Evolutionary conservation across 2,888 invertebrate genomes (phyloP).

Genomic region (Baccha elongata): DNA sequence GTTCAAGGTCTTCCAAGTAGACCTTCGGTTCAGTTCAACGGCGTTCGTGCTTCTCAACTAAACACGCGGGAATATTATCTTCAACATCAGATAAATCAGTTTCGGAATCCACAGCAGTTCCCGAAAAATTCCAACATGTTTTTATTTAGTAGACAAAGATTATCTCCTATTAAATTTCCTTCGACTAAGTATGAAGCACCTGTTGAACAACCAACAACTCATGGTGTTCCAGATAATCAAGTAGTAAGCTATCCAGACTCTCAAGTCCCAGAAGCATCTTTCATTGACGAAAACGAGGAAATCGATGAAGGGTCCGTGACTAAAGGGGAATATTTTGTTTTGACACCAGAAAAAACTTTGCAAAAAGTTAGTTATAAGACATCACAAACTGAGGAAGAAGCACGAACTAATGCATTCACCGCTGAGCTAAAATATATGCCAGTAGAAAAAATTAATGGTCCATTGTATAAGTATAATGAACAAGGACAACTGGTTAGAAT

Average conservation of each 20-base stretch:
- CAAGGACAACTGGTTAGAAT: conserved; percentile 80
- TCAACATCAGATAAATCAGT: conserved; percentile 48
- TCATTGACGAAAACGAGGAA: conserved; percentile 52
- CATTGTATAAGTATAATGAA: conserved; percentile 81
- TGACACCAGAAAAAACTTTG: conserved; percentile 80
- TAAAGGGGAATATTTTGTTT: conserved; percentile 81
- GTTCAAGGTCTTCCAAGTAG: conserved; percentile 63
- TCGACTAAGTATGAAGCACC: conserved; percentile 36
- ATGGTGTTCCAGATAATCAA: conserved; percentile 35
- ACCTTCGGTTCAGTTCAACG: conserved; percentile 37
- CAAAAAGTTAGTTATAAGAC: conserved; percentile 81
- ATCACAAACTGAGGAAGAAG: conserved; percentile 78
- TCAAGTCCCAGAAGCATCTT: conserved; percentile 2
- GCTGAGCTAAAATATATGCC: conserved; percentile 81
- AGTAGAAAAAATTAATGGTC: conserved; percentile 81
- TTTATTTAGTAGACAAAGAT: conserved; percentile 24
- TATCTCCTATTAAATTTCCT: conserved; percentile 30
- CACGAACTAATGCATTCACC: conserved; percentile 79
- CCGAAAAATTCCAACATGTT: conserved; percentile 51
- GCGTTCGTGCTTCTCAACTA: conserved; percentile 15
- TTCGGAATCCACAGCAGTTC: conserved; percentile 53
- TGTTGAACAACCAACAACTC: conserved; percentile 31
- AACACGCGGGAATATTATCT: conserved; percentile 44
- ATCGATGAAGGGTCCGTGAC: conserved; percentile 75
- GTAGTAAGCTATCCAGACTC: conserved; percentile 23